Base-by-base conservation (phyloP, 2,113 vertebrate genomes). In the Mormyrus lacerda region DNA sequence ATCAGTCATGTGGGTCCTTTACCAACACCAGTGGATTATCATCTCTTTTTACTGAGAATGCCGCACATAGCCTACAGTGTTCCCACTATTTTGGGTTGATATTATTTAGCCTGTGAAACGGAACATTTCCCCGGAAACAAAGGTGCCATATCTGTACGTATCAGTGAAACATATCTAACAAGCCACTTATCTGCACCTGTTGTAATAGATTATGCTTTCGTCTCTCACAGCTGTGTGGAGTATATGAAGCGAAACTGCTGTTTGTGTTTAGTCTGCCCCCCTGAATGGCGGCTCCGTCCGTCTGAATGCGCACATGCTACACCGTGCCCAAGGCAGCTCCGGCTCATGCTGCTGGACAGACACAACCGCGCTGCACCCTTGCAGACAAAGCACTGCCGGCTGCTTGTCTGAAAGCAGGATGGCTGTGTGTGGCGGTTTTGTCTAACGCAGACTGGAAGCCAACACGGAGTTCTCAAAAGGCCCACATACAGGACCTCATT, bases 371-470 rank as follows among this genome's bases (percentile, higher is more conserved):
- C 73, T 39, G 73, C 11, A 0, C 13, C 35, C 27, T 8, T 48
- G 51, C 48, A 91, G 89, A 91, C 90, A 91, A 91, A 91, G 89
- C 91, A 91, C 69, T 88, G 91, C 53, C 85, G 85, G 65, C 27
- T 76, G 21, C 47, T 48, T 48, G 7, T 19, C 47, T 11, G 79
- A 27, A 27, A 82, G 15, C 11, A 15, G 13, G 45, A 85, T 85
- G 84, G 45, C 84, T 50, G 21, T 6, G 4, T 21, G 8, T 31
- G 21, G 3, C 31, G 83, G 47, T 85, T 85, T 11, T 85, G 83
- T 85, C 83, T 85, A 85, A 85, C 47, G 7, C 39, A 27, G 83
- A n/a, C 21, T 13, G 45, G 42, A 85, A 85, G 42, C 83, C 24
- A 48, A 48, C 47, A 48, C 35, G 13, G 42, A 48, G 83, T 6